Evolutionary conservation across 1,140 invertebrate species (phyloP), one percentile per base, ranked within the genome.

Genomic region (Brachionus sp.): DNA sequence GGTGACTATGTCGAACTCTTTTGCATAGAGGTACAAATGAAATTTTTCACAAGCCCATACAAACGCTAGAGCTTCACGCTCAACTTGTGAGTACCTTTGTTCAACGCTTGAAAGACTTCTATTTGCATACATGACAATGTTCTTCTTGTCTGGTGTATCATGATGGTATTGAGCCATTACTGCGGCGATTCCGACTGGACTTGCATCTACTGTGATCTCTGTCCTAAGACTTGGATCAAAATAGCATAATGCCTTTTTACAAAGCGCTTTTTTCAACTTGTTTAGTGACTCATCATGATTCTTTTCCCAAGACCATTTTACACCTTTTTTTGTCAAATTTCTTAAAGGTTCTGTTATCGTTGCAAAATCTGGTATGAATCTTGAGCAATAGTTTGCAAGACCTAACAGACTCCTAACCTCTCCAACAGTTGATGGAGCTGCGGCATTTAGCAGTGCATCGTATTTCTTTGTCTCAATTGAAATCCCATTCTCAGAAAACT

Each of bases 141-240:
- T 13, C 39, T 6, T 68, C 33, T 23, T 75, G 19, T 33, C 29
- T 73, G 68, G 68, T 33, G 37, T 9, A 1, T 82, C 29, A n/a
- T 19, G 68, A 35, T 66, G 10, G 1, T 80, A 75, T 75, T 91
- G 90, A 23, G 85, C 84, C 12, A 91, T 33, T 1, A 91, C 89
- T 2, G 89, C 89, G 13, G 89, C 89, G 5, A 91, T 25, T 0
- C 89, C 90, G 64, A 85, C 85, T 5, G 86, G 84, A 25, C 85
- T 87, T 16, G 89, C 84, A 70, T 84, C 82, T 16, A 73, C 68
- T 39, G 68, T 73, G n/a, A 73, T 44, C 29, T 73, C 39, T 16
- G 68, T 44, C 25, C 33, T 73, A 16, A 35, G 29, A 1, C 29
- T 35, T 29, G 68, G 68, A 16, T 73, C 39, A 29, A 73, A 73